Percentiles rank a stretch among this genome's conserved stretches.
Conservation (phyloP, 2,888 invertebrate species). For the Apamea epomidion region DNA sequence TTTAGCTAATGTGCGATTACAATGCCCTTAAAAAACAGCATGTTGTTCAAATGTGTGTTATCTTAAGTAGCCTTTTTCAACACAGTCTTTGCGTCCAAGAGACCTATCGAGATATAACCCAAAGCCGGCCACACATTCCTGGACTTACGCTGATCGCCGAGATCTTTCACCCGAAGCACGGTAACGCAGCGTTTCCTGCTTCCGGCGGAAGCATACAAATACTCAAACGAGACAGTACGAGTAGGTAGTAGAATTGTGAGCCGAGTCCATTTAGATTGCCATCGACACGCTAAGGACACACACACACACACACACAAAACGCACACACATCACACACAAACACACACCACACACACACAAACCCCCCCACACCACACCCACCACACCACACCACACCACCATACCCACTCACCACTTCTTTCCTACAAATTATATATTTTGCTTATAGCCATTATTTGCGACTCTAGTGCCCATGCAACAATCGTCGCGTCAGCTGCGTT, state of each 20-base stretch:
- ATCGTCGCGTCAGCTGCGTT: neutral
- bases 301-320: no score
- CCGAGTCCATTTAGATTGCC: neutral
- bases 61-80: neutral
- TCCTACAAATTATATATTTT: neutral
- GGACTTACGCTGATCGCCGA: neutral
- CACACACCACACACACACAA: no score
- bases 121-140: neutral
- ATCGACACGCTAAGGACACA: neutral
- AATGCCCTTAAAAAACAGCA: neutral
- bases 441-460: neutral
- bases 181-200: neutral
- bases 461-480: neutral
- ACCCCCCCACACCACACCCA: no score
- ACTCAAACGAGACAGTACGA: neutral
- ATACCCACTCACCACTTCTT: no score
- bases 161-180: neutral
- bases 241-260: neutral
- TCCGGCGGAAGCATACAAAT: neutral
- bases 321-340: no score
- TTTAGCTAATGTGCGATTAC: neutral
- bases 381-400: no score
- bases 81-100: neutral
- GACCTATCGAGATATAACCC: neutral
- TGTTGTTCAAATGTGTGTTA: neutral